Evolutionary conservation across 2,797 vertebrate species (phyloP).

Genomic region (Helicolenus hilgendorfi): DNA sequence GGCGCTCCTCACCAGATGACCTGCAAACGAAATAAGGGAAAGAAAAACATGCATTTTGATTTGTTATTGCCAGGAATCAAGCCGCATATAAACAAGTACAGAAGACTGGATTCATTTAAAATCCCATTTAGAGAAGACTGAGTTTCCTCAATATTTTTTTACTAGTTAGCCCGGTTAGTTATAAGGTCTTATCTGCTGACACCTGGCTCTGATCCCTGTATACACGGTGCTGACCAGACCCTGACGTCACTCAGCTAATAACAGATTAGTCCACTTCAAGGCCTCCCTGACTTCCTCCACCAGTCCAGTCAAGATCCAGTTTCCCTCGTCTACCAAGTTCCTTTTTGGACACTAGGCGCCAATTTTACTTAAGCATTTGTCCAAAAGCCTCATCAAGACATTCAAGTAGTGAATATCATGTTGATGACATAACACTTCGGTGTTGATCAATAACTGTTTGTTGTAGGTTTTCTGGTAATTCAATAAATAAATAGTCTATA

Average conservation of each 20-base stretch:
- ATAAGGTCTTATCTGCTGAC: constrained; percentile 20
- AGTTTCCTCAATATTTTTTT: not conserved
- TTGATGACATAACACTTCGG: not conserved
- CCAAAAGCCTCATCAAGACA: not conserved
- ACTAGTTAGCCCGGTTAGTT: constrained; percentile 1
- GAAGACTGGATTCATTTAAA: not conserved
- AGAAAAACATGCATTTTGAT: not conserved
- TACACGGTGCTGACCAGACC: constrained; percentile 34
- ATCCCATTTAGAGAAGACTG: not conserved
- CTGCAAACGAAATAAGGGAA: constrained; percentile 29
- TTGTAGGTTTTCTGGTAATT: not conserved
- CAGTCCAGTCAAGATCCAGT: not conserved
- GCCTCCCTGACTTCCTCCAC: not conserved
- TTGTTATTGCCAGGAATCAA: not conserved
- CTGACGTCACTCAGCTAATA: constrained; percentile 71
- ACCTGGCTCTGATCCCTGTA: constrained; percentile 45
- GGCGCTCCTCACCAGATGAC: constrained; percentile 73
- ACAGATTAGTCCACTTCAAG: constrained; percentile 82
- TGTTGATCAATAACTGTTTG: not conserved
- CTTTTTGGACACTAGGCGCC: too few relatives aligned
- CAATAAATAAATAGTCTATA: not conserved
- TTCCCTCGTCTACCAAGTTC: not conserved
- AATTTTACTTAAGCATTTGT: not conserved
- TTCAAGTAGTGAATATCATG: not conserved
- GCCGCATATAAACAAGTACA: not conserved